Evolutionary conservation across 2,113 vertebrate genomes (phyloP), one percentile per base, ranked within the genome.

Genomic region (Butorides virescens): DNA sequence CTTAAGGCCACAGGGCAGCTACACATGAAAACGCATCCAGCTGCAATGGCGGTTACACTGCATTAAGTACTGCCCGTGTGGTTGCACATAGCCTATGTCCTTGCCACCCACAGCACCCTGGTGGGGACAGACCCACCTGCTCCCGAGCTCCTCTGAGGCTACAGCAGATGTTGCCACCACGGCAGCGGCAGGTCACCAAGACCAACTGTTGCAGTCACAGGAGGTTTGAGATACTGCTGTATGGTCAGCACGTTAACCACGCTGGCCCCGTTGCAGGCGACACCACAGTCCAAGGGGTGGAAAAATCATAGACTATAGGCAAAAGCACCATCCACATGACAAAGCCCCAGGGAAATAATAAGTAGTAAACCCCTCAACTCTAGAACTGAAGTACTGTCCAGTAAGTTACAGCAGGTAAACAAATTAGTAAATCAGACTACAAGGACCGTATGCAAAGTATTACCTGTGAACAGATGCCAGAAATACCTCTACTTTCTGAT

Each of bases 61-160:
- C 0, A 3, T 20, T 52, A 37, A n/a, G 26, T 15, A 10, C 52
- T 19, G 32, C 10, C 26, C 7, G 0, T 2, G 27, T 46, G n/a
- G 36, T 0, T 55, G 53, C n/a, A 36, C 15, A 1, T 2, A 26
- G 15, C 0, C 0, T 7, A 21, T 1, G 3, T 72, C 34, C 70
- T 67, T 67, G 42, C 55, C 74, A n/a, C 1, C 0, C 1, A 7
- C 56, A 81, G 74, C 70, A 30, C 44, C 25, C n/a, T 44, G 4
- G 2, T 37, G 39, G 37, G 29, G 58, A 50, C 14, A 4, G 61
- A 20, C 8, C 26, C 26, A 20, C 17, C 63, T 25, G 62, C 47
- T 62, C 66, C 34, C 5, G 3, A 34, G 55, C 75, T 71, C 30
- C 47, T 76, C 55, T 2, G 37, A 67, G 47, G 52, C 63, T 74